Base-by-base conservation (phyloP, 2,888 invertebrate genomes). In the Drosophila maculinotata region DNA sequence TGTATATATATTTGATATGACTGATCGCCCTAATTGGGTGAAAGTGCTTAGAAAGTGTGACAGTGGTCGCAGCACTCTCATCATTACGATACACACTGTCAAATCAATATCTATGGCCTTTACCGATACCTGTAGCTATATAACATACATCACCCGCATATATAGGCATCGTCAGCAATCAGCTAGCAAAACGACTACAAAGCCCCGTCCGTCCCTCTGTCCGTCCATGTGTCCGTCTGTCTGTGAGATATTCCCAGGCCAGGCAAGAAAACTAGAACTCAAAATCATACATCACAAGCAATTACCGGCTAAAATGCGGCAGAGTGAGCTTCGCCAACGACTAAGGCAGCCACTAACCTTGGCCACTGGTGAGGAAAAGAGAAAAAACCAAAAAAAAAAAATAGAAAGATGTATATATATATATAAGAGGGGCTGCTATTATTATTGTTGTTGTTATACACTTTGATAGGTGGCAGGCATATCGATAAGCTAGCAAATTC, bases 241-340 rank as follows among this genome's bases (percentile, higher is more conserved):
- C 69, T 66, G 76, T 76, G 74, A 82, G 84, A 76, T 67, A 84
- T 88, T 83, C 84, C 87, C 80, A 86, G 83, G 79, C 71, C 57
- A 53, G 57, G 64, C 74, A 54, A 87, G 67, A 65, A 87, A 84
- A 84, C 83, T 84, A 84, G 83, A 84, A 84, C 83, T 84, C 69
- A 85, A 87, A 84, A 84, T 84, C 83, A 84, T 84, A 84, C 83
- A 84, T 84, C 88, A 84, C 83, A 84, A 82, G 83, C 83, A 84
- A 84, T 84, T 84, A 84, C 88, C 77, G 83, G 69, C 86, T 85
- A 84, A 82, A 82, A 87, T 82, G 85, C 81, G 74, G 71, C 74
- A 67, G 83, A 77, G 78, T 81, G 51, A 75, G 82, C 82, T 59
- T 69, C 75, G 53, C 63, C 69, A 63, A 56, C 60, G 60, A 47